Conservation (phyloP, 2,888 invertebrate genomes). For the Oscheius sp. region DNA sequence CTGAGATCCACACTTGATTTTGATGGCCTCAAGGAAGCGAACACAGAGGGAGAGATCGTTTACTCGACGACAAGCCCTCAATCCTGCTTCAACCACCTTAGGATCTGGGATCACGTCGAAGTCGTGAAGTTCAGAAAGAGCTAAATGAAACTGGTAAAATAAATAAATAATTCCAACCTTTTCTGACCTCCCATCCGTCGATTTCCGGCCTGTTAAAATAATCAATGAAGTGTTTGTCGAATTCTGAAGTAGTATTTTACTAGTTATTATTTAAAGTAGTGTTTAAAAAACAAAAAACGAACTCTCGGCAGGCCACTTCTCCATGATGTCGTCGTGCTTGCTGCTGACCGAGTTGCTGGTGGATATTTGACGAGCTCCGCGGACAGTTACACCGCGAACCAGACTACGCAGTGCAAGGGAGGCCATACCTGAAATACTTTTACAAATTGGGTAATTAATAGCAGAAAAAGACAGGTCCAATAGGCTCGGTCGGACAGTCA, state of each 20-base stretch:
- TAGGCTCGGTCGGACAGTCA: too few species aligned
- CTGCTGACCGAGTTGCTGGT: conserved; percentile 39
- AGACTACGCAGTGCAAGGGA: conserved; percentile 48
- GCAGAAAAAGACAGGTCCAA: too few species aligned
- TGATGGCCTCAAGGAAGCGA: conserved; percentile 89
- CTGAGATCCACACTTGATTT: conserved; percentile 79
- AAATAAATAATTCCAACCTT: conserved; percentile 52
- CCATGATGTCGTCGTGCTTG: conserved; percentile 60
- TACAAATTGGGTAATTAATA: too few species aligned
- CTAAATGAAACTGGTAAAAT: conserved; percentile 45
- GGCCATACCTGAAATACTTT: conserved; percentile 50
- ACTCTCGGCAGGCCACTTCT: conserved; percentile 69
- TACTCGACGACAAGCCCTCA: conserved; percentile 83
- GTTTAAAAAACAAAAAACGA: conserved; percentile 33
- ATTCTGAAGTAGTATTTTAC: conserved; percentile 50
- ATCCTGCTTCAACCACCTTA: conserved; percentile 67
- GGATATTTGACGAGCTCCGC: conserved; percentile 34
- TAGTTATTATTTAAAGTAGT: not conserved
- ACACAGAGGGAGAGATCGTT: conserved; percentile 93
- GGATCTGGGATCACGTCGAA: conserved; percentile 70
- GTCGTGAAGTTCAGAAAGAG: conserved; percentile 67
- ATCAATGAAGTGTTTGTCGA: conserved; percentile 69
- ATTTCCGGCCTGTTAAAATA: conserved; percentile 69
- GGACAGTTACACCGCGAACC: conserved; percentile 30
- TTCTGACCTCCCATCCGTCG: conserved; percentile 70